These are phyloP conservation scores for Euthynnus affinis DNA, from an alignment of 2,797 vertebrate species.

Conservation along the genomic window DNA sequence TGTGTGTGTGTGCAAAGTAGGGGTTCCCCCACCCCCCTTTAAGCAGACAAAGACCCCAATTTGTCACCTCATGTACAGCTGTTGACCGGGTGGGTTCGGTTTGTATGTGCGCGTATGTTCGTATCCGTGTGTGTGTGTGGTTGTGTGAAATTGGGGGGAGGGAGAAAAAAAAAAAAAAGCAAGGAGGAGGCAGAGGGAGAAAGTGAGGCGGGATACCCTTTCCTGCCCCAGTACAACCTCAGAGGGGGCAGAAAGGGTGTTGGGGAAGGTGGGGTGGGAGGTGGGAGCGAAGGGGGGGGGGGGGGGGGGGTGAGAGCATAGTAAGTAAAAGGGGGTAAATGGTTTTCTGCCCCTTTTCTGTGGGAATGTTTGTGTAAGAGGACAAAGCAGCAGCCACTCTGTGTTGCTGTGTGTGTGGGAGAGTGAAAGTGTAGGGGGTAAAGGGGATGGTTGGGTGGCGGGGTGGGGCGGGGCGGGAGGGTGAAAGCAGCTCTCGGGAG, in stretches of 20 bases:
- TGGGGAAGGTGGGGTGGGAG: not conserved
- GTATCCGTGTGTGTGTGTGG: conserved; percentile 40
- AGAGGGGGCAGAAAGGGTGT: conserved; percentile 24
- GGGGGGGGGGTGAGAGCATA: conserved; percentile 35
- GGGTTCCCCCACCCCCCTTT: conserved; percentile 77
- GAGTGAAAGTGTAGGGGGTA: conserved; percentile 62
- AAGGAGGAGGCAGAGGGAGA: conserved; percentile 41
- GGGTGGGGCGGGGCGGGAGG: not conserved
- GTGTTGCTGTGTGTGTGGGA: conserved; percentile 79
- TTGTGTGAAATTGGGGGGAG: conserved; percentile 66
- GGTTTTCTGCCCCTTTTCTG: conserved; percentile 78
- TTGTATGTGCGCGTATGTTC: conserved; percentile 69
- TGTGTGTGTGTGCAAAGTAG: conserved; percentile 60
- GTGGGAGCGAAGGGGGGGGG: too few species aligned
- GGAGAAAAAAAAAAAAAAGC: too few species aligned
- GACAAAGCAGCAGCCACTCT: conserved; percentile 78
- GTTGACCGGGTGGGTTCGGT: conserved; percentile 79
- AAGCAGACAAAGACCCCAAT: conserved; percentile 84
- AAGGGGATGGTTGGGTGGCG: conserved; percentile 6
- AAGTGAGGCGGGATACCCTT: conserved; percentile 64
- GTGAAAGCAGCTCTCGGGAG: conserved; percentile 24
- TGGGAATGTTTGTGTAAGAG: conserved; percentile 85
- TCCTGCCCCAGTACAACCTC: conserved; percentile 70
- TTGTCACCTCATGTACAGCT: conserved; percentile 86
- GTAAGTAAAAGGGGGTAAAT: conserved; percentile 80